Base-by-base conservation (phyloP, 2,888 invertebrate genomes). In the Syrphus vitripennis region DNA sequence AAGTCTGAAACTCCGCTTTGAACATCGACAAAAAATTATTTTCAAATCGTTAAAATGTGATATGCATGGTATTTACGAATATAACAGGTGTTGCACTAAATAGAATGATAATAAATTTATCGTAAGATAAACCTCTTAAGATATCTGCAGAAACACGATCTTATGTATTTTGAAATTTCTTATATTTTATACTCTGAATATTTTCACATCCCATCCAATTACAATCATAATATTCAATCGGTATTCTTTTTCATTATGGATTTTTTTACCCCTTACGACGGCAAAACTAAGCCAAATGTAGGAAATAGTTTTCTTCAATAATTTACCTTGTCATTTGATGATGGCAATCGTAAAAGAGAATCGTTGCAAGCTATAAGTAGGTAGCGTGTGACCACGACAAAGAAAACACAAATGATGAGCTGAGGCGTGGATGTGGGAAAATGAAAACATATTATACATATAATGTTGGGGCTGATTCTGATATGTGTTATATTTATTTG, bases 341-440 rank as follows among this genome's bases (percentile, higher is more conserved):
- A 24, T 61, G 72, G 26, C 37, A 74, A 63, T 63, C 34, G 72
- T 24, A 34, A 67, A 83, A 69, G 26, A 83, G 57, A 65, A 50
- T 69, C 31, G 31, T 48, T 48, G 24, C 48, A 59, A 16, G n/a
- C 24, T 37, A 7, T 24, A 34, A 19, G 24, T 29, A 10, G 16
- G 2, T 10, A 16, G 19, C 21, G 59, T 37, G 37, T 37, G 70
- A 65, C 70, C 69, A 63, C 26, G 70, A 31, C 76, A 57, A 75
- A 65, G 57, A 26, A 14, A 55, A 42, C 4, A 31, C 3, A 40
- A 16, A 53, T 6, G 21, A 14, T 19, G 10, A 10, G 24, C 4
- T 19, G 45, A n/a, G 9, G 45, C 3, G 21, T 19, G 10, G 53
- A 57, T 31, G 26, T 10, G 16, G 21, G 7, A 59, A 31, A 57